phyloP scores from a whole-genome alignment of 2,888 invertebrate genomes.

The Oscheius sp. region DNA sequence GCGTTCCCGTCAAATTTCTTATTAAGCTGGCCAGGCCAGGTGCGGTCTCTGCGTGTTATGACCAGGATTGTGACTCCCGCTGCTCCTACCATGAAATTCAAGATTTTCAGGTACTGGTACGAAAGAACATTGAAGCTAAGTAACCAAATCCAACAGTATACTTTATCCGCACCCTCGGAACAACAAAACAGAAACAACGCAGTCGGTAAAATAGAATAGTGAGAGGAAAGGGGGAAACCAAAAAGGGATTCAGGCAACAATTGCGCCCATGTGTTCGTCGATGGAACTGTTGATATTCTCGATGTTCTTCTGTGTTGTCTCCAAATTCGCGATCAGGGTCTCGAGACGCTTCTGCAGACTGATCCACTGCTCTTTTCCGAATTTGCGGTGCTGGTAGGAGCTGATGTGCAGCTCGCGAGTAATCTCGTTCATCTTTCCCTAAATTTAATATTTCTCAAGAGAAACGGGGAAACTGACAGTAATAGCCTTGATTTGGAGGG shows the following conservation, averaged over 20 bases:
- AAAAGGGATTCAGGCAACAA: background rate
- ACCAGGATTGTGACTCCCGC: too few species aligned
- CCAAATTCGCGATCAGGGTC: conserved; percentile 61
- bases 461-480: conserved; percentile 49
- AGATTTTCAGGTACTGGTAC: too few species aligned
- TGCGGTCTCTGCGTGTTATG: too few species aligned
- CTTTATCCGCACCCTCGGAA: too few species aligned
- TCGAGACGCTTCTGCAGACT: conserved; percentile 56
- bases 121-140: too few species aligned
- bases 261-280: conserved; percentile 73
- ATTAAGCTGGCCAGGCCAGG: too few species aligned
- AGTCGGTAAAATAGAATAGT: too few species aligned
- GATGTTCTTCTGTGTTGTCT: conserved; percentile 60
- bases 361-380: conserved; percentile 68
- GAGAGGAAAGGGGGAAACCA: too few species aligned
- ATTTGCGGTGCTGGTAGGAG: conserved; percentile 66
- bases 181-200: background rate
- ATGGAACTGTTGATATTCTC: conserved; percentile 53
- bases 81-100: too few species aligned
- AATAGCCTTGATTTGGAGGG: conserved; percentile 71
- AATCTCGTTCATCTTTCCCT: conserved; percentile 72
- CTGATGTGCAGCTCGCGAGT: conserved; percentile 58
- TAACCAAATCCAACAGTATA: background rate
- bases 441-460: conserved; percentile 33
- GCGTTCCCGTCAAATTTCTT: too few species aligned